Percentiles rank a stretch among this genome's conserved stretches.
Conservation (phyloP, 2,797 vertebrate species). For the Melopsittacus undulatus region DNA sequence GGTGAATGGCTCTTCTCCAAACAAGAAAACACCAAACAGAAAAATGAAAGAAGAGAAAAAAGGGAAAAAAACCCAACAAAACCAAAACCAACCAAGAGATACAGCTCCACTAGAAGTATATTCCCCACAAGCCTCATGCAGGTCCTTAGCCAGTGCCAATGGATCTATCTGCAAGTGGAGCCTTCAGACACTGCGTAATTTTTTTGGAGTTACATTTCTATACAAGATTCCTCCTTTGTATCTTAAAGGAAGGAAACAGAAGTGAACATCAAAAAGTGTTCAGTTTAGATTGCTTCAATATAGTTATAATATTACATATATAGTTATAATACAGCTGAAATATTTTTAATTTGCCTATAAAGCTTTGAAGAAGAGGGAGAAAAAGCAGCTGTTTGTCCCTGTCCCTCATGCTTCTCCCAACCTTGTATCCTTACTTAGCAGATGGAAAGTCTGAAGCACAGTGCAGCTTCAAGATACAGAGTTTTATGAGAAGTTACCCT, state of each 20-base stretch:
- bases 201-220: background rate
- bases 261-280: background rate
- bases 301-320: background rate
- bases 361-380: accelerated
- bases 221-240: background rate
- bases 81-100: background rate
- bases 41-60: too few species aligned
- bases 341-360: background rate
- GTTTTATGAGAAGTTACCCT: background rate
- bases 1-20: background rate
- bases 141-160: background rate
- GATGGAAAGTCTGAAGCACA: background rate
- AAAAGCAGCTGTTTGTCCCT: background rate
- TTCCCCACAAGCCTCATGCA: background rate
- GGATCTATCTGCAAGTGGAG: background rate
- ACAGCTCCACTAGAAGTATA: background rate
- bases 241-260: background rate
- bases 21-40: too few species aligned
- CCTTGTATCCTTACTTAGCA: background rate
- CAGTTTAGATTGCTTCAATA: background rate
- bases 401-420: background rate
- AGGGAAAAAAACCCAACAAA: background rate
- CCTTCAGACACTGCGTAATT: accelerated
- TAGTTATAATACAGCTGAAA: background rate
- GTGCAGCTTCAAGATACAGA: background rate